Evolutionary conservation across 1,140 invertebrate species (phyloP), one percentile per base, ranked within the genome.

Genomic region (Anoplophora glabripennis): DNA sequence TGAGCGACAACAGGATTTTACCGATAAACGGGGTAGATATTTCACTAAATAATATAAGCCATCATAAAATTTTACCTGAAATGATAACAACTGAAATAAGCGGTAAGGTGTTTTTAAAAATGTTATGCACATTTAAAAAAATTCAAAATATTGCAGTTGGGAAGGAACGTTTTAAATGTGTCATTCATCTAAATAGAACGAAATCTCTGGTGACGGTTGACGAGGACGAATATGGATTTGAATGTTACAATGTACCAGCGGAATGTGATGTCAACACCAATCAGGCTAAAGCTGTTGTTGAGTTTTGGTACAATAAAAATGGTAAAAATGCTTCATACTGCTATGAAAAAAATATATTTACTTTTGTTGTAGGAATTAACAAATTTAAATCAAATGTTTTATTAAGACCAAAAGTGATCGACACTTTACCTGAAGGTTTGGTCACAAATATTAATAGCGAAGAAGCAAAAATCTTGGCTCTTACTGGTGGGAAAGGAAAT

Each of bases 401-500:
- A 18, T 35, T 68, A 11, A 49, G n/a, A 21, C 55, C 60, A 44
- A 61, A 54, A 18, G 62, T 53, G 49, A 44, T 58, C 1, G 35
- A 61, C 4, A 21, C 28, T 7, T 44, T 67, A 36, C 68, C 68
- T 15, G 37, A 51, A 12, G 48, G 48, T 44, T 54, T 62, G 15
- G 60, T 71, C 4, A 58, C 61, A 9, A 51, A 51, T 28, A 57
- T 71, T 18, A 52, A 58, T 21, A 47, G 42, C 45, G 53, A 67
- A 12, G 28, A 51, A 38, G 59, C 69, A 11, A 60, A 56, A 60
- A 65, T 71, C 10, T 28, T 69, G 12, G 58, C 63, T 17, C 33
- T 71, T 9, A 85, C 87, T 0, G 89, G 89, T 1, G 88, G 87
- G 1, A 90, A 90, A 75, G 88, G 85, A 28, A 81, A 83, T 8